phyloP scores from a whole-genome alignment of 2,888 invertebrate genomes.

The Furcula furcula region DNA sequence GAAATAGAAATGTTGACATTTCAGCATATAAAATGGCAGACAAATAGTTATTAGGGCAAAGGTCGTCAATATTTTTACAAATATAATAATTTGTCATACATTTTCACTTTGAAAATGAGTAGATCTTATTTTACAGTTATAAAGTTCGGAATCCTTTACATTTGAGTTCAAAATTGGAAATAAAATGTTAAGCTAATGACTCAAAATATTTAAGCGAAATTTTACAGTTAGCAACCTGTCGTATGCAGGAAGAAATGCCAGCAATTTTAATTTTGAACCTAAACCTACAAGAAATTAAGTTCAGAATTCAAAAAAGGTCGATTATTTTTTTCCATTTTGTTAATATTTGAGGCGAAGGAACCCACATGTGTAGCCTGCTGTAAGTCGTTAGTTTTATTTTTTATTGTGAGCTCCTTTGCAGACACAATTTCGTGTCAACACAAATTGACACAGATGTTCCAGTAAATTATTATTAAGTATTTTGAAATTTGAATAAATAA shows the following conservation, averaged over 20 bases:
- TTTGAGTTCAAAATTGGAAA: background rate
- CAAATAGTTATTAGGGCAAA: constrained; percentile 54
- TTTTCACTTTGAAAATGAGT: constrained; percentile 2
- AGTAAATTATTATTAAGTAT: constrained; percentile 46
- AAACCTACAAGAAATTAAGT: constrained; percentile 14
- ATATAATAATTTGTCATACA: constrained; percentile 9
- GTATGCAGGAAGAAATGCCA: background rate
- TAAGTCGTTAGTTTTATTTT: constrained; percentile 64
- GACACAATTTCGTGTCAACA: constrained; percentile 67
- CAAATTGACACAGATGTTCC: constrained; percentile 66
- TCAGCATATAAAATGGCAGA: constrained; percentile 56
- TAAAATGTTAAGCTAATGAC: constrained; percentile 44
- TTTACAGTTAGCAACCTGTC: constrained; percentile 46
- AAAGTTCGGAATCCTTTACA: constrained; percentile 25
- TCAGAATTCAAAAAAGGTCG: constrained; percentile 18
- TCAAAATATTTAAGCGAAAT: constrained; percentile 59
- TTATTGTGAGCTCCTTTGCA: constrained; percentile 48
- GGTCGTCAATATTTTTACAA: constrained; percentile 38
- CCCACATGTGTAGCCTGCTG: constrained; percentile 64
- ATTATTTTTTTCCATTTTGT: constrained; percentile 32
- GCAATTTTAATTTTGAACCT: constrained; percentile 9
- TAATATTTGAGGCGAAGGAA: constrained; percentile 50
- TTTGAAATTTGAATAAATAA: constrained; percentile 23
- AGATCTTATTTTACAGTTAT: constrained; percentile 16
- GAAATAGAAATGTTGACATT: constrained; percentile 53